Conservation (phyloP, 2,113 vertebrate species). For the Choloepus hoffmanni region DNA sequence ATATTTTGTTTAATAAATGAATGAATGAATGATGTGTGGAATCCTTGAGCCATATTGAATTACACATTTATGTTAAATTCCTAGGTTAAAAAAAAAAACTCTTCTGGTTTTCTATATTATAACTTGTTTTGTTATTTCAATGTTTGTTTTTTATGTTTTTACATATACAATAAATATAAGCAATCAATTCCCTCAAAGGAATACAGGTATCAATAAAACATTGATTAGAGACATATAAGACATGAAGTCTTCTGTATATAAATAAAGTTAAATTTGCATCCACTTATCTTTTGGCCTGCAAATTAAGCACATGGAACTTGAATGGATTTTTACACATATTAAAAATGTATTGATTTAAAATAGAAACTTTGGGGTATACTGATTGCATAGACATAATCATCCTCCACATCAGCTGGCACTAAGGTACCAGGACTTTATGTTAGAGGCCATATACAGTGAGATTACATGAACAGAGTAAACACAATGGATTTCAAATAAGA, state of each 20-base stretch:
- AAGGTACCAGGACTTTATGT: background rate
- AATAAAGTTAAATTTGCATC: background rate
- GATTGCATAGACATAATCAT: background rate
- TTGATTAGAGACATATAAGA: background rate
- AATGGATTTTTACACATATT: background rate
- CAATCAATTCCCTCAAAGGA: background rate
- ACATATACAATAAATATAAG: background rate
- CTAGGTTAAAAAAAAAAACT: background rate
- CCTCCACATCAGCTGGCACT: background rate
- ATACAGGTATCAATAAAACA: background rate
- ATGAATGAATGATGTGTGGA: background rate
- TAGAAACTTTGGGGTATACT: background rate
- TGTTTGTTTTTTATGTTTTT: conserved; percentile 2
- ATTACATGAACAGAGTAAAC: background rate
- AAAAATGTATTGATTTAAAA: conserved; percentile 9
- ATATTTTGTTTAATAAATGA: background rate
- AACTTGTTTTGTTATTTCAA: background rate
- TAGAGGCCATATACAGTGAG: background rate
- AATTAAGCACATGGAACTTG: background rate
- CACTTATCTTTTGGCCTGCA: background rate
- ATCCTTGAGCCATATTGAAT: background rate
- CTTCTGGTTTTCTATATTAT: background rate
- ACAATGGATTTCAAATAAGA: background rate
- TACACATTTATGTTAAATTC: background rate
- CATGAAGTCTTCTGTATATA: background rate